phyloP scores from a whole-genome alignment of 2,113 vertebrate species.

The Sinocyclocheilus anophthalmus region DNA sequence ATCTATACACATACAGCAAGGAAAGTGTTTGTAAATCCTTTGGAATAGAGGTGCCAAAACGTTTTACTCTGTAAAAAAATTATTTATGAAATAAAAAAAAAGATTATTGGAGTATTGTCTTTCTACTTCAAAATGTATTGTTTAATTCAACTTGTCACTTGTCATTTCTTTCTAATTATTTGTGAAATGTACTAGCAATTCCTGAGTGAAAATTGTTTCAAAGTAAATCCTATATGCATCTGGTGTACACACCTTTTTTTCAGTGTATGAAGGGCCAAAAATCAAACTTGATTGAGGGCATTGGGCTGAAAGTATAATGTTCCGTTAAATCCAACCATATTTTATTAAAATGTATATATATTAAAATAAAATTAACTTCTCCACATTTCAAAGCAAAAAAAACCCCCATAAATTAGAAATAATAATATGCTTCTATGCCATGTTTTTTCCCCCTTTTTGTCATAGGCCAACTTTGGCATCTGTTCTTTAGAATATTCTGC shows the following conservation, averaged over 20 bases:
- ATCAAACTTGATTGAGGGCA: not conserved
- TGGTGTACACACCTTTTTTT: too few species aligned
- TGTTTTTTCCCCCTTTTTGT: too few species aligned
- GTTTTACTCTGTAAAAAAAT: not conserved
- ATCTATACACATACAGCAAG: not conserved
- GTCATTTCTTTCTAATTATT: not conserved
- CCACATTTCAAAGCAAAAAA: not conserved
- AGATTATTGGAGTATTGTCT: too few species aligned
- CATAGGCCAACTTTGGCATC: too few species aligned
- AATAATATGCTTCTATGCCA: too few species aligned
- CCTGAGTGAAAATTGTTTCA: not conserved
- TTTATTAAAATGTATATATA: not conserved
- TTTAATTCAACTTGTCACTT: not conserved
- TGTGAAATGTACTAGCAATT: too few species aligned
- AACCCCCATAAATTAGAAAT: too few species aligned
- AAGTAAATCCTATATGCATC: too few species aligned
- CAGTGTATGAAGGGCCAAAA: not conserved
- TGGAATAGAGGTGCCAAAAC: not conserved
- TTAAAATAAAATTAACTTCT: not conserved
- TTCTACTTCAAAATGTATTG: too few species aligned
- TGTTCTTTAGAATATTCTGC: too few species aligned
- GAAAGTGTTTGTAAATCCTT: not conserved
- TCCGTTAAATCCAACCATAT: not conserved
- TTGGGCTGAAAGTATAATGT: not conserved
- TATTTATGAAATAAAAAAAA: too few species aligned